Evolutionary conservation across 2,888 invertebrate genomes (phyloP).

Genomic region (Lycocerus yunnanus): DNA sequence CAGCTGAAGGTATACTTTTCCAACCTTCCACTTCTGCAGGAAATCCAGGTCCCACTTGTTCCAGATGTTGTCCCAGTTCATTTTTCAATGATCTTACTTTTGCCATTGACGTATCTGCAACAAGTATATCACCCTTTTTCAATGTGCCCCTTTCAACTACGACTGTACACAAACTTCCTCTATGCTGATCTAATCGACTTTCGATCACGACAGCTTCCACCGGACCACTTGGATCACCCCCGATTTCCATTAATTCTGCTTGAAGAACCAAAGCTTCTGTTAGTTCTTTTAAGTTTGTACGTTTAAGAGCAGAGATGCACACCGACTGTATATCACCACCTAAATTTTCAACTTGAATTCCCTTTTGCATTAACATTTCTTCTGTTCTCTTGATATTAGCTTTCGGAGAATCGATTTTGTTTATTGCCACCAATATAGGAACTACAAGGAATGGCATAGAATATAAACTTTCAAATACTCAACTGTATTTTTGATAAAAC

Average conservation of each 20-base stretch:
- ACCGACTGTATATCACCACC: constrained; percentile 94
- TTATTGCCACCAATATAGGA: constrained; percentile 94
- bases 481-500: not conserved
- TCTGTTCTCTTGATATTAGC: constrained; percentile 86
- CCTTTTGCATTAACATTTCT: constrained; percentile 70
- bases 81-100: constrained; percentile 82
- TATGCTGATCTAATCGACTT: constrained; percentile 69
- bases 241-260: constrained; percentile 86
- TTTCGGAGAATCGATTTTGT: constrained; percentile 94
- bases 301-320: constrained; percentile 88
- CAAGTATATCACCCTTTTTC: constrained; percentile 74
- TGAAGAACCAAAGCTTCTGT: constrained; percentile 83
- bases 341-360: constrained; percentile 80
- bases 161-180: constrained; percentile 82
- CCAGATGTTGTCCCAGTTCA: constrained; percentile 70
- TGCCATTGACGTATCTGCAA: constrained; percentile 84
- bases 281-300: constrained; percentile 74
- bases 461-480: not conserved
- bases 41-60: constrained; percentile 74
- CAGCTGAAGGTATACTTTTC: constrained; percentile 86
- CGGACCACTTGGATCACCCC: constrained; percentile 79
- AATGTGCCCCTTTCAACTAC: constrained; percentile 83
- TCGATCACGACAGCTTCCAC: constrained; percentile 93
- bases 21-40: constrained; percentile 91
- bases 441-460: constrained; percentile 62